phyloP scores from a whole-genome alignment of 2,113 vertebrate genomes.

The Craseonycteris thonglongyai region DNA sequence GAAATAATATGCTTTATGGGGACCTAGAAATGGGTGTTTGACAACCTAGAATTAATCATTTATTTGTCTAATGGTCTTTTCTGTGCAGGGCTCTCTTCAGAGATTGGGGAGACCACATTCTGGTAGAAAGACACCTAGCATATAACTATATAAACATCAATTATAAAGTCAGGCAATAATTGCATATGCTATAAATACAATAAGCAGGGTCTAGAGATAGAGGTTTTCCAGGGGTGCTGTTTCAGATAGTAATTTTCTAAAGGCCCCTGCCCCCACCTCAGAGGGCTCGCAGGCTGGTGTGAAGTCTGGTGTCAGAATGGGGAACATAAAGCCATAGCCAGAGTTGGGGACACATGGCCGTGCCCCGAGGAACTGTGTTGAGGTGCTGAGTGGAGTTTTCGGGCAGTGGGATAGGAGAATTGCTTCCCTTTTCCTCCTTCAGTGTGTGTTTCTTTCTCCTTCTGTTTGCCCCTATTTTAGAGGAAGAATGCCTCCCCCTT shows the following conservation, averaged over 20 bases:
- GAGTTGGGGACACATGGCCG: accelerated
- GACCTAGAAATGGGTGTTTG: accelerated
- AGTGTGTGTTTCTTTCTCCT: accelerated
- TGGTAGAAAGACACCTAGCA: neutral
- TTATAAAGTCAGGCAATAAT: neutral
- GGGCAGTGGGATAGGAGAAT: accelerated
- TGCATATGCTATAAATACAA: neutral
- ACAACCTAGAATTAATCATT: neutral
- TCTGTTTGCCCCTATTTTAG: neutral
- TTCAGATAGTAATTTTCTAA: neutral
- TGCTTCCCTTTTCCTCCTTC: accelerated
- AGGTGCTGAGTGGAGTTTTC: neutral
- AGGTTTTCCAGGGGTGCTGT: neutral
- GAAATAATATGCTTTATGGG: neutral
- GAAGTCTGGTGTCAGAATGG: no score
- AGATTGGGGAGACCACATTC: no score
- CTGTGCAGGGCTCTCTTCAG: accelerated
- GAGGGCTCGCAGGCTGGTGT: accelerated
- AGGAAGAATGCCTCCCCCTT: neutral
- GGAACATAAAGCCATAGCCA: neutral
- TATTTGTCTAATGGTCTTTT: no score
- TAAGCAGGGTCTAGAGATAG: neutral
- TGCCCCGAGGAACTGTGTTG: accelerated
- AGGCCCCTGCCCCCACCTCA: accelerated
- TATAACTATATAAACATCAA: neutral